phyloP scores from a whole-genome alignment of 2,113 vertebrate species.

The Petromus typicus region DNA sequence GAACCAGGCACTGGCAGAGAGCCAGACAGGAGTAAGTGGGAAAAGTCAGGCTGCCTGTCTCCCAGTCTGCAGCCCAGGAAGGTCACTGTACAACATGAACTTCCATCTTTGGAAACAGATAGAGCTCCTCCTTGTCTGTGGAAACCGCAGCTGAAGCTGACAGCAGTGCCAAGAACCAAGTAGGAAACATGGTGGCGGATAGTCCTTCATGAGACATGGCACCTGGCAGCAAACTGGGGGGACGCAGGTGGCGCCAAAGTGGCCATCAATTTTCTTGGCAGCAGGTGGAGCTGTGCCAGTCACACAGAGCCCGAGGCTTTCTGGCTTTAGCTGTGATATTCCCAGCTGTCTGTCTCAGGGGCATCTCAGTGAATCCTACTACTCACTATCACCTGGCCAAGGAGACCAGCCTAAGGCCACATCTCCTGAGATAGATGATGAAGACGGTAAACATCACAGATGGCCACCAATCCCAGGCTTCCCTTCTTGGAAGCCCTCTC shows the following conservation, averaged over 20 bases:
- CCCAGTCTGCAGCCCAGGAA: not conserved
- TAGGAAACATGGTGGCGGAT: rapidly evolving
- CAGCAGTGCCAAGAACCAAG: not conserved
- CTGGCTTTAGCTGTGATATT: rapidly evolving
- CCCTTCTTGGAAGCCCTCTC: not conserved
- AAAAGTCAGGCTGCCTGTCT: rapidly evolving
- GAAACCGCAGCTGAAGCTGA: not conserved
- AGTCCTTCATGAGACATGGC: rapidly evolving
- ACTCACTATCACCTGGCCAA: not conserved
- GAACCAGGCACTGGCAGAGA: rapidly evolving
- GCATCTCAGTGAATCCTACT: too few species aligned
- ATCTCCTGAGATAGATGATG: not conserved
- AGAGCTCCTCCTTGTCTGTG: not conserved
- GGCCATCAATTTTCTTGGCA: not conserved
- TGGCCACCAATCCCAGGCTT: not conserved
- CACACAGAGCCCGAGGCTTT: not conserved
- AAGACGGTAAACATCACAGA: not conserved
- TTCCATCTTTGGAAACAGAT: not conserved
- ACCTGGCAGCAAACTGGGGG: not conserved
- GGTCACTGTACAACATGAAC: too few species aligned
- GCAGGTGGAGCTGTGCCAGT: not conserved
- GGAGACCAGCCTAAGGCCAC: not conserved
- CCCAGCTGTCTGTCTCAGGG: not conserved
- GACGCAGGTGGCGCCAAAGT: rapidly evolving
- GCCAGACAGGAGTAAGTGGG: too few species aligned